phyloP scores from a whole-genome alignment of 2,113 vertebrate species.

The Seriola rivoliana region DNA sequence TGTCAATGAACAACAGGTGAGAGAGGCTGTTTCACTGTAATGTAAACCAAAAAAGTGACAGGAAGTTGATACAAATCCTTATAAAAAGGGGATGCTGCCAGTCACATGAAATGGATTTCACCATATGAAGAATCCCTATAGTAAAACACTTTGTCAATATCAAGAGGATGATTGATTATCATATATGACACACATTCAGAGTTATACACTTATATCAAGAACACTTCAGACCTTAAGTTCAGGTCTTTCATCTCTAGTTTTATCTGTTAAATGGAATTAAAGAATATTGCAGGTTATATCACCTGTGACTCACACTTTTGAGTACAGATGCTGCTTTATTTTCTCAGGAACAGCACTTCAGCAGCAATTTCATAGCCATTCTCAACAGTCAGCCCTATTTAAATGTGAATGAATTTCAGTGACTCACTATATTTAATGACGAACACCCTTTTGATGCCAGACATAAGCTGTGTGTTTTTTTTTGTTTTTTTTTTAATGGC shows the following conservation, averaged over 20 bases:
- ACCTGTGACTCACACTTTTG: slow-evolving; percentile 36
- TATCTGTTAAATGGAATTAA: slow-evolving; percentile 20
- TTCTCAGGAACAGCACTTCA: neutral
- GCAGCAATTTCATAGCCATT: slow-evolving; percentile 32
- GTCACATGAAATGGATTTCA: slow-evolving; percentile 1
- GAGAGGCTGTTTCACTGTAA: neutral
- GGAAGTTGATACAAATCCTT: neutral
- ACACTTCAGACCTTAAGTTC: neutral
- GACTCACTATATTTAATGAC: slow-evolving; percentile 41
- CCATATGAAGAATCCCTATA: neutral
- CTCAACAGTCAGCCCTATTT: slow-evolving; percentile 10
- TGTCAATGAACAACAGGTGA: slow-evolving; percentile 86
- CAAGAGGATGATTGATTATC: neutral
- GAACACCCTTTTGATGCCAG: slow-evolving; percentile 25
- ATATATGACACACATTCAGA: neutral
- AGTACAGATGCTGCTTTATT: slow-evolving; percentile 9
- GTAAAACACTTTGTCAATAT: neutral
- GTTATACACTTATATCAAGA: neutral
- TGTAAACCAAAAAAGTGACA: neutral
- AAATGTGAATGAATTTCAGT: slow-evolving; percentile 34
- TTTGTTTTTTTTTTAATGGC: neutral
- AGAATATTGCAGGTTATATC: slow-evolving; percentile 36
- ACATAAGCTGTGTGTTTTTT: neutral
- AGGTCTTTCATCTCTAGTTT: slow-evolving; percentile 8
- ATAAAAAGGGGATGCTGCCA: neutral